These are phyloP conservation scores for Amniataba percoides DNA, from an alignment of 2,797 vertebrate genomes.

Conservation along the genomic window DNA sequence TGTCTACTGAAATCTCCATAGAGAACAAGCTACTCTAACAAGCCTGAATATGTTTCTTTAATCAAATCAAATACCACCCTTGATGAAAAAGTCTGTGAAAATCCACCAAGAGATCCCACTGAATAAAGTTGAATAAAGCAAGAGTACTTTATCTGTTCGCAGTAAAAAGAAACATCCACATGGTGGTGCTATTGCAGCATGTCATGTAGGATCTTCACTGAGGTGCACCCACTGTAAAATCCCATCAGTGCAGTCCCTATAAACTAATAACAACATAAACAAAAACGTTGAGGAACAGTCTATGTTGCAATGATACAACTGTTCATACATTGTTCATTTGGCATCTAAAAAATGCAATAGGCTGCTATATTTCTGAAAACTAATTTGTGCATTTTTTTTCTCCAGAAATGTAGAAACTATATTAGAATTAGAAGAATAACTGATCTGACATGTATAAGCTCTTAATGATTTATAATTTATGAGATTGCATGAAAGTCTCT, in stretches of 20 bases:
- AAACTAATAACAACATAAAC: background rate
- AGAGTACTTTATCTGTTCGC: background rate
- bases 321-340: background rate
- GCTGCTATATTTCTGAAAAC: background rate
- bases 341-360: background rate
- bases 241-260: background rate
- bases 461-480: slow-evolving; percentile 15
- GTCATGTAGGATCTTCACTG: background rate
- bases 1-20: background rate
- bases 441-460: background rate
- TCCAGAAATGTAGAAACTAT: background rate
- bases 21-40: background rate
- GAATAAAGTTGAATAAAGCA: background rate
- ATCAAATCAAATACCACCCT: background rate
- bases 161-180: background rate
- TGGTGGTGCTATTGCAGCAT: background rate
- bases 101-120: background rate
- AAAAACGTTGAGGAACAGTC: background rate
- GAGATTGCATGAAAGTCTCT: slow-evolving; percentile 7
- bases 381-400: background rate
- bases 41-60: background rate
- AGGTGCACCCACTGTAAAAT: background rate
- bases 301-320: background rate
- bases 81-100: background rate
- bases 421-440: background rate